Evolutionary conservation across 2,113 vertebrate species (phyloP).

Genomic region (Tinamus guttatus): DNA sequence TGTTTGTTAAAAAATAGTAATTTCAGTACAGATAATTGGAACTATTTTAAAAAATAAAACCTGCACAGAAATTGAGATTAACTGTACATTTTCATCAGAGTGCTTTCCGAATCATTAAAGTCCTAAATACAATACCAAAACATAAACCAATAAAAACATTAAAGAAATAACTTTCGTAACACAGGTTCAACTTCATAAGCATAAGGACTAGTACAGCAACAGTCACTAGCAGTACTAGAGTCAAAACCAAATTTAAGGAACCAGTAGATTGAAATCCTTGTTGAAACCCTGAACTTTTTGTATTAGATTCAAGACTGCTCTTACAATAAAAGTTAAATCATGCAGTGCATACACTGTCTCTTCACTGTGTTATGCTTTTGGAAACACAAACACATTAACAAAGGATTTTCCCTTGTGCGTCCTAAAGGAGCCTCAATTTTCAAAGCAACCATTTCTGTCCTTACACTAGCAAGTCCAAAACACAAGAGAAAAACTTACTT

Average conservation of each 20-base stretch:
- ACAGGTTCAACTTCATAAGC: not conserved
- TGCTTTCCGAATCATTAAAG: not conserved
- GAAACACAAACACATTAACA: not conserved
- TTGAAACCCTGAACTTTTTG: not conserved
- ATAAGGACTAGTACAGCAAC: not conserved
- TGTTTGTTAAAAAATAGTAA: not conserved
- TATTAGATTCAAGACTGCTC: not conserved
- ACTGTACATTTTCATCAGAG: not conserved
- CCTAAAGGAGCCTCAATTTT: not conserved
- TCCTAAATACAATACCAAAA: not conserved
- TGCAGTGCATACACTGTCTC: not conserved
- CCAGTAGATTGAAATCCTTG: not conserved
- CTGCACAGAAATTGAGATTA: not conserved
- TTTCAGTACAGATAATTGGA: not conserved
- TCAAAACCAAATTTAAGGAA: not conserved
- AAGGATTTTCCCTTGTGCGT: not conserved
- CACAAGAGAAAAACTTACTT: not conserved
- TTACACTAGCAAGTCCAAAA: not conserved
- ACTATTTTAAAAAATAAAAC: not conserved
- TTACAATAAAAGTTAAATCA: not conserved
- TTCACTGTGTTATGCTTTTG: not conserved
- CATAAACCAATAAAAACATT: not conserved
- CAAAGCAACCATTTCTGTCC: too few species aligned
- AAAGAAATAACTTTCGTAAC: not conserved
- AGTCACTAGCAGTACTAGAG: not conserved